These are phyloP conservation scores for Gymnopithys bicolor DNA, from an alignment of 2,797 vertebrate genomes.

Conservation along the genomic window DNA sequence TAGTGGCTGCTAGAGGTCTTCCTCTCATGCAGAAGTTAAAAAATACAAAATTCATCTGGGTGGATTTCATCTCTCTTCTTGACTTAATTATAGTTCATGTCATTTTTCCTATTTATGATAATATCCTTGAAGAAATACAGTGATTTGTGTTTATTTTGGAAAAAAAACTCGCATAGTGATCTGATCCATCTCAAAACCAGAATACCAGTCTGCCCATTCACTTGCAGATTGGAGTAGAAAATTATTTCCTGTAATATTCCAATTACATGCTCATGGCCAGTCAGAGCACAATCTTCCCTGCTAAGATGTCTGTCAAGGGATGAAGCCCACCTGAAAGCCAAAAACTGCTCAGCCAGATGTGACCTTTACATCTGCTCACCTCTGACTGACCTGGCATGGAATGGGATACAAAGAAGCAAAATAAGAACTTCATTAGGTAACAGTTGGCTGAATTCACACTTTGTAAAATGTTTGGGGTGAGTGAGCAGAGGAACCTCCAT, in stretches of 20 bases:
- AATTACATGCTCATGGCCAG: neutral
- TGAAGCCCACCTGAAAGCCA: neutral
- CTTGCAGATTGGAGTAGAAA: neutral
- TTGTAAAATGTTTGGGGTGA: neutral
- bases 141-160: neutral
- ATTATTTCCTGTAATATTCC: neutral
- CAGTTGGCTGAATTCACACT: neutral
- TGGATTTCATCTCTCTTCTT: neutral
- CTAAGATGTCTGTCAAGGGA: neutral
- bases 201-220: neutral
- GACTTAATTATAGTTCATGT: neutral
- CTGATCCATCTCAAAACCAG: neutral
- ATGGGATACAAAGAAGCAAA: neutral
- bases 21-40: neutral
- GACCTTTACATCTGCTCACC: neutral
- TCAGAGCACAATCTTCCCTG: neutral
- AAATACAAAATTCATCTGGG: neutral
- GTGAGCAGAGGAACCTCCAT: neutral
- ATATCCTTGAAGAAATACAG: neutral
- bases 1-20: neutral
- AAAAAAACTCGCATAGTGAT: accelerated
- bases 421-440: neutral
- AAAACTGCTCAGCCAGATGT: neutral
- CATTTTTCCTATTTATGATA: neutral
- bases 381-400: neutral